Evolutionary conservation across 2,888 invertebrate genomes (phyloP), one percentile per base, ranked within the genome.

Genomic region (Orthosia cruda): DNA sequence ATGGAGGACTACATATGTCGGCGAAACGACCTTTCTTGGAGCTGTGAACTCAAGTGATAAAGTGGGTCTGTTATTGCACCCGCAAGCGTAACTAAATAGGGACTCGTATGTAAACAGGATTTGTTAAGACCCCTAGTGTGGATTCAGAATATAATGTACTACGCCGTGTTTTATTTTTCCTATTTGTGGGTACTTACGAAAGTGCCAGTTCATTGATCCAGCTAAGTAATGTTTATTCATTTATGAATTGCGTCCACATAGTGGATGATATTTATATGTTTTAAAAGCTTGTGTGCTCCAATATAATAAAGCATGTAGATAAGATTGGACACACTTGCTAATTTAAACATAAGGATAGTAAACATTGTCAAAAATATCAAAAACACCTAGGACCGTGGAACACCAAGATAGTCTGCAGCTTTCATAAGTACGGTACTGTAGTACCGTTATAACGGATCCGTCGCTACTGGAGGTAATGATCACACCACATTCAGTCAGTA

Each of bases 61-160:
- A 87, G 78, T 87, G 68, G 69, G 59, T 71, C 58, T 68, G 74
- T 85, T 84, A 81, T 84, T 81, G 87, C 62, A 87, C 69, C 71
- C 75, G 59, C 75, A 76, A 74, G 74, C 55, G 85, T 78, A 70
- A 73, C 78, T 71, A 81, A 87, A 81, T 72, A 81, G 61, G 71
- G 16, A 64, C 61, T 74, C n/a, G n/a, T n/a, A n/a, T n/a, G n/a
- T n/a, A n/a, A n/a, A n/a, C n/a, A 75, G 66, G 81, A 84, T 82
- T 81, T 81, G 55, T 81, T 71, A n/a, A 61, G 47, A 49, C 62
- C 64, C 62, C 47, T 40, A 63, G 55, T 23, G 20, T 52, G 23
- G 50, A 32, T 52, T 50, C 52, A 54, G 58, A 55, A 67, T 54
- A 32, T 65, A 70, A 62, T 69, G 40, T 20, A 59, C 61, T 58